These are phyloP conservation scores for Aphidius colemani DNA, from an alignment of 2,888 invertebrate genomes.

Conservation along the genomic window DNA sequence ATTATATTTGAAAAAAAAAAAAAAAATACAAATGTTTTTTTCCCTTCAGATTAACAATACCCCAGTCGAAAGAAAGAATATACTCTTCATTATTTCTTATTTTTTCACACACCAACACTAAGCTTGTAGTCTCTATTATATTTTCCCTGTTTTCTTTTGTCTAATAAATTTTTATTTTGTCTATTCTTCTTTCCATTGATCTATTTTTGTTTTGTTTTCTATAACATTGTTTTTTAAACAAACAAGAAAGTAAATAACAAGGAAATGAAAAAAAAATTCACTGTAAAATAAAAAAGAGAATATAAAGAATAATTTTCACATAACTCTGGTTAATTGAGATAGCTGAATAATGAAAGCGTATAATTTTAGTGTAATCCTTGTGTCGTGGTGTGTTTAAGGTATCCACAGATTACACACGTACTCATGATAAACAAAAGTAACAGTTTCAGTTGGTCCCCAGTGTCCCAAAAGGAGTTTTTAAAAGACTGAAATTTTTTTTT, in stretches of 20 bases:
- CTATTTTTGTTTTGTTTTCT: not conserved
- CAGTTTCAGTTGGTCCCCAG: not conserved
- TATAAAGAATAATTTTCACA: slow-evolving; percentile 3
- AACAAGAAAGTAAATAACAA: not conserved
- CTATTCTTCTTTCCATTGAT: not conserved
- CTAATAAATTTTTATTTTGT: not conserved
- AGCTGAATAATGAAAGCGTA: slow-evolving; percentile 28
- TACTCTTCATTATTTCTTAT: not conserved
- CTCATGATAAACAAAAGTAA: slow-evolving; percentile 24
- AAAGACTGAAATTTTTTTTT: too few species aligned
- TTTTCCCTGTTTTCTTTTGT: not conserved
- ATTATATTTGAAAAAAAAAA: slow-evolving; percentile 1
- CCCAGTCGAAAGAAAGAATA: slow-evolving; percentile 6
- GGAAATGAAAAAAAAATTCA: not conserved
- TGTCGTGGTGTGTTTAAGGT: slow-evolving; percentile 28
- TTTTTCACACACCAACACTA: not conserved
- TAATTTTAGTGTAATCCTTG: slow-evolving; percentile 36
- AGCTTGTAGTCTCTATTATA: not conserved
- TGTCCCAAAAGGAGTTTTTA: too few species aligned
- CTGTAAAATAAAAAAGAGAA: not conserved
- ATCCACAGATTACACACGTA: slow-evolving; percentile 24
- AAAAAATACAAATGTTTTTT: not conserved
- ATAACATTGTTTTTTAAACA: not conserved
- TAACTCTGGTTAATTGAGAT: slow-evolving; percentile 32
- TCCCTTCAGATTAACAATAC: not conserved